Evolutionary conservation across 2,888 invertebrate species (phyloP).

Genomic region (Athalia rosae): DNA sequence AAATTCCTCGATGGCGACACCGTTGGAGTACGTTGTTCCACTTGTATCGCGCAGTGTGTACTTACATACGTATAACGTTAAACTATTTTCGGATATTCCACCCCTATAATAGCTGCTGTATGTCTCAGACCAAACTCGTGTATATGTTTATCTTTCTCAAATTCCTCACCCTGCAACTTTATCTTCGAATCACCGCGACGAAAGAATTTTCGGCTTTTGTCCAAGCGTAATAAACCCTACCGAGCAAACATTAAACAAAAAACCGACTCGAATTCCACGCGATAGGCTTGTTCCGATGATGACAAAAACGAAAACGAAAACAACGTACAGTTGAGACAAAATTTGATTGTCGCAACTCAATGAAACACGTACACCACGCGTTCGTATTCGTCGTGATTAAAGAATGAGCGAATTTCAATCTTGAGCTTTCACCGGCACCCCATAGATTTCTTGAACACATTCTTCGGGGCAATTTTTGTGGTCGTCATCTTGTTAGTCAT

Average conservation of each 20-base stretch:
- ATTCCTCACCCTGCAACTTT: slow-evolving; percentile 20
- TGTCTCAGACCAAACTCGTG: not conserved
- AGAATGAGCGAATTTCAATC: too few relatives aligned
- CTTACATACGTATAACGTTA: not conserved
- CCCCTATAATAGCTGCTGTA: not conserved
- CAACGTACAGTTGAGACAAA: too few relatives aligned
- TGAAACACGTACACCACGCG: too few relatives aligned
- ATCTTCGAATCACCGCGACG: not conserved
- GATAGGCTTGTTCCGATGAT: too few relatives aligned
- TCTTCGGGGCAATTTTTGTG: not conserved
- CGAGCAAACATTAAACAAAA: too few relatives aligned
- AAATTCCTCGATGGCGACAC: slow-evolving; percentile 33
- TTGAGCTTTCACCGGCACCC: not conserved
- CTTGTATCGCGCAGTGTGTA: not conserved
- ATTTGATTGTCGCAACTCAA: too few relatives aligned
- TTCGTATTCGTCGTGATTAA: not conserved
- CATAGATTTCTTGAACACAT: not conserved
- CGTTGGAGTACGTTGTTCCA: slow-evolving; percentile 8
- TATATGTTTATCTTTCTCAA: slow-evolving; percentile 31
- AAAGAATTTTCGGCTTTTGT: not conserved
- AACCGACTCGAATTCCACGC: too few relatives aligned
- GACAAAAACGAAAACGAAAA: too few relatives aligned
- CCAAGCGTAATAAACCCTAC: not conserved
- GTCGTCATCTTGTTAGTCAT: slow-evolving; percentile 3
- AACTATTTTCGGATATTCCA: slow-evolving; percentile 33